Conservation (phyloP, 2,797 vertebrate genomes). For the Manis crassicaudata region DNA sequence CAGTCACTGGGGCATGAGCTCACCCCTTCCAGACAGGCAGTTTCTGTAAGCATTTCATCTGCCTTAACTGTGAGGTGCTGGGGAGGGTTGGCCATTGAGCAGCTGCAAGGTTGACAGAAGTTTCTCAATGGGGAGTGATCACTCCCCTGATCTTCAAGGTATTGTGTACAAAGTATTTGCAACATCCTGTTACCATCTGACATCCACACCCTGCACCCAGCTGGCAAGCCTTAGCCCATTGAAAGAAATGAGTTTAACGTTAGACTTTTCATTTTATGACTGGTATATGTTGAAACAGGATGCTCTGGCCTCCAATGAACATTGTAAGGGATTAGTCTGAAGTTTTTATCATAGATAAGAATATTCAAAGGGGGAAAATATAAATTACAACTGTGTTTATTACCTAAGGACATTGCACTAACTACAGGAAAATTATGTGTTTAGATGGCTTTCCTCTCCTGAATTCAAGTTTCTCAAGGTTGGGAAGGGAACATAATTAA, state of each 20-base stretch:
- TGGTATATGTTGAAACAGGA: constrained; percentile 38
- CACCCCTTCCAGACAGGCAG: constrained; percentile 70
- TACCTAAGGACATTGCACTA: neutral
- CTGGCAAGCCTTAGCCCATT: constrained; percentile 51
- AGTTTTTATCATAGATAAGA: constrained; percentile 36
- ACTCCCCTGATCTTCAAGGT: neutral
- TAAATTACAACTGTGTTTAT: neutral
- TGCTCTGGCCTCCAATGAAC: neutral
- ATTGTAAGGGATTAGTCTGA: constrained; percentile 26
- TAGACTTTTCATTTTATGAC: constrained; percentile 27
- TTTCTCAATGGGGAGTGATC: constrained; percentile 62
- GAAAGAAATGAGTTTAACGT: constrained; percentile 34
- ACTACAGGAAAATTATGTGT: neutral
- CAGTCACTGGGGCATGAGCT: constrained; percentile 68
- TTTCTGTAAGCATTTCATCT: constrained; percentile 54
- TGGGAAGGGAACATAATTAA: neutral
- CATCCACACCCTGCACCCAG: constrained; percentile 12
- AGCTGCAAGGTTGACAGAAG: constrained; percentile 56
- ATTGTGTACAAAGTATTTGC: constrained; percentile 58
- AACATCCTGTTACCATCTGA: constrained; percentile 47
- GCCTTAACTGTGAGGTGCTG: constrained; percentile 46
- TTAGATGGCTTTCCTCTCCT: neutral
- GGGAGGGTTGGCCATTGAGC: constrained; percentile 20
- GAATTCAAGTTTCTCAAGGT: neutral
- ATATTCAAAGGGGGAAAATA: neutral